Base-by-base conservation (phyloP, 2,888 invertebrate genomes). In the Blastobasis adustella region DNA sequence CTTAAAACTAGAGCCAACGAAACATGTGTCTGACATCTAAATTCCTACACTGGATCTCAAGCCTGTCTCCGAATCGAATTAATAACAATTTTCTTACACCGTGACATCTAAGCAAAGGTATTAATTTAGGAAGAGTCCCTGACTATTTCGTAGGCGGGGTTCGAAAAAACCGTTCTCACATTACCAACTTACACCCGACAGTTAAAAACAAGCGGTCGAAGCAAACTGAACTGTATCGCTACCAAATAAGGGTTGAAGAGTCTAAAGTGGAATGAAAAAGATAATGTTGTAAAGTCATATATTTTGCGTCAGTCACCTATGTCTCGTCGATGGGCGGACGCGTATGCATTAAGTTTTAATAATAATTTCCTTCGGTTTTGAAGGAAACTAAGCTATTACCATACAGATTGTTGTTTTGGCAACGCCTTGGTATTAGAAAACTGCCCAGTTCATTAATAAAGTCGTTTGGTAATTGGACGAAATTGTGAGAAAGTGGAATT, bases 71-170 rank as follows among this genome's bases (percentile, higher is more conserved):
- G 38, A 49, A 37, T 23, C 37, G 45, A 50, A 69, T 71, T 78
- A 74, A 76, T 75, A 73, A 72, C 61, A 61, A 68, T 73, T 74
- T 76, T 73, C 69, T 67, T 68, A 54, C 55, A 48, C 60, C 70
- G 68, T 76, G 80, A 80, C 80, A 80, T 78, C 68, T 73, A 79
- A 75, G 63, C 69, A 58, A 71, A 79, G 65, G 69, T 68, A 58
- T 68, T 73, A 73, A 80, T 82, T 79, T 76, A 61, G 60, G 60
- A 58, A 58, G 62, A 54, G 66, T 67, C 62, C 62, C 65, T 63
- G 63, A 62, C 58, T 63, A 58, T 65, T 65, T 69, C 23, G 66
- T 55, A 57, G 79, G 80, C 78, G 77, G 69, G 54, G 60, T 56
- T 56, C 56, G 59, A 63, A 66, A 66, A 72, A 76, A 69, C 65